A percentile compares a stretch with the other conserved stretches of the same genome.
Conservation (phyloP, 2,797 vertebrate species). For the Gambusia yucatana region DNA sequence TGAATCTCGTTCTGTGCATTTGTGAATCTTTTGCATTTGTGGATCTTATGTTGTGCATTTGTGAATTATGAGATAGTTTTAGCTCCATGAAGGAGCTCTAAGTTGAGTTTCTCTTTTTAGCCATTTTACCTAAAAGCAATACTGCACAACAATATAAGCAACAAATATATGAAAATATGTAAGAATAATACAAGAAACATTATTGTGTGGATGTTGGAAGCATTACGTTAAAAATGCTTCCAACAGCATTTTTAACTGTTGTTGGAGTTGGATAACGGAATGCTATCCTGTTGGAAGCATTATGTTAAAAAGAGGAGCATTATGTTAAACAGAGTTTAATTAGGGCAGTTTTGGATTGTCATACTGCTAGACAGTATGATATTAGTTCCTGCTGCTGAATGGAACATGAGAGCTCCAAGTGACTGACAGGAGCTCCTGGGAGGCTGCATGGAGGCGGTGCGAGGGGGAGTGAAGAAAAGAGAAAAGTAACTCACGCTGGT, state of each 20-base stretch:
- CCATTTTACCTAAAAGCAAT: neutral
- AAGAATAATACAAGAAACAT: neutral
- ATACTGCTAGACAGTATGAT: neutral
- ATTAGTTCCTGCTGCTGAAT: neutral
- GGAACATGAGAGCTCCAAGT: slow-evolving; percentile 16
- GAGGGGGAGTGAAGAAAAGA: neutral
- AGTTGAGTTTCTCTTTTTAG: neutral
- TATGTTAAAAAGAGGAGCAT: too few species aligned
- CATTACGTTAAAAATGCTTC: too few species aligned
- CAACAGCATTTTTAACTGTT: too few species aligned
- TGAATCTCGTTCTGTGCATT: too few species aligned
- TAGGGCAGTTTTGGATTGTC: neutral
- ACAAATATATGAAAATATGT: neutral
- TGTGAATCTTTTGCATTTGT: too few species aligned
- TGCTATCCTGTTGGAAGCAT: too few species aligned
- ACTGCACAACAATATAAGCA: neutral
- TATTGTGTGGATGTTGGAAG: neutral
- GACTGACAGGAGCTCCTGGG: slow-evolving; percentile 29
- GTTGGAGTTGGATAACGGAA: too few species aligned
- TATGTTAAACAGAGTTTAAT: too few species aligned
- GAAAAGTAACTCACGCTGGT: slow-evolving; percentile 84
- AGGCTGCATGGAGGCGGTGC: neutral
- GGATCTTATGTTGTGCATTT: too few species aligned
- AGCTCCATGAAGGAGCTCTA: neutral
- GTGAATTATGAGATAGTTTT: too few species aligned